Conservation (phyloP, 2,113 vertebrate species). For the Notothenia coriiceps region DNA sequence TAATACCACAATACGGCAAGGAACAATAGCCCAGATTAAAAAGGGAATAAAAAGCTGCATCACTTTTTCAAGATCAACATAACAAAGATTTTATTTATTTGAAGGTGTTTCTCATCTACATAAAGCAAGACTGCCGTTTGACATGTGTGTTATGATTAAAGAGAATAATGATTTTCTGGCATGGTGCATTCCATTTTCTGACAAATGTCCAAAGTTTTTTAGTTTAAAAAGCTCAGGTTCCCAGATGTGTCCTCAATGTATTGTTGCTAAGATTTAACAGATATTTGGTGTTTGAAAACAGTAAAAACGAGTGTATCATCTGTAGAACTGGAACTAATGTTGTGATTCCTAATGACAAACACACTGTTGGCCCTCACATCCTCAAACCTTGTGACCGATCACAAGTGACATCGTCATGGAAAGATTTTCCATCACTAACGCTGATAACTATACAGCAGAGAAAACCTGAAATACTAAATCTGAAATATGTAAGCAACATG, state of each 20-base stretch:
- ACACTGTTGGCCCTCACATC: conserved; percentile 8
- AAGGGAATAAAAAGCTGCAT: conserved; percentile 21
- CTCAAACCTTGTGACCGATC: conserved; percentile 7
- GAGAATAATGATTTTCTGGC: conserved; percentile 37
- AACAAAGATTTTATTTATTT: conserved; percentile 21
- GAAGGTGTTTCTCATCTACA: conserved; percentile 30
- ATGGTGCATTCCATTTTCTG: conserved; percentile 9
- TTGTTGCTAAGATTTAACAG: neutral
- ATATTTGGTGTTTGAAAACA: conserved; percentile 25
- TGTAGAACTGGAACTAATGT: neutral
- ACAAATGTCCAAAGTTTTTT: conserved; percentile 29
- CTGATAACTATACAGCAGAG: neutral
- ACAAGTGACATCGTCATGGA: conserved; percentile 1
- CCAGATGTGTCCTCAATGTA: conserved; percentile 1
- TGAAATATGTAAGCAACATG: neutral
- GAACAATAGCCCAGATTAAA: conserved; percentile 42
- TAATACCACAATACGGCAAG: conserved; percentile 36
- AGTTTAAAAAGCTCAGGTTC: conserved; percentile 27
- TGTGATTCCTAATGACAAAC: conserved; percentile 20
- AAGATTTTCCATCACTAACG: conserved; percentile 14
- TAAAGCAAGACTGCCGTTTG: conserved; percentile 36
- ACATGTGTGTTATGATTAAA: conserved; percentile 30
- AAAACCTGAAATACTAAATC: conserved; percentile 10
- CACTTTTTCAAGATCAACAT: conserved; percentile 45
- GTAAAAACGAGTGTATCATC: neutral